A percentile compares a stretch with the other conserved stretches of the same genome.
These are phyloP conservation scores for Vannuccia rotundouncinata DNA, from an alignment of 2,888 invertebrate species.

Conservation along the genomic window DNA sequence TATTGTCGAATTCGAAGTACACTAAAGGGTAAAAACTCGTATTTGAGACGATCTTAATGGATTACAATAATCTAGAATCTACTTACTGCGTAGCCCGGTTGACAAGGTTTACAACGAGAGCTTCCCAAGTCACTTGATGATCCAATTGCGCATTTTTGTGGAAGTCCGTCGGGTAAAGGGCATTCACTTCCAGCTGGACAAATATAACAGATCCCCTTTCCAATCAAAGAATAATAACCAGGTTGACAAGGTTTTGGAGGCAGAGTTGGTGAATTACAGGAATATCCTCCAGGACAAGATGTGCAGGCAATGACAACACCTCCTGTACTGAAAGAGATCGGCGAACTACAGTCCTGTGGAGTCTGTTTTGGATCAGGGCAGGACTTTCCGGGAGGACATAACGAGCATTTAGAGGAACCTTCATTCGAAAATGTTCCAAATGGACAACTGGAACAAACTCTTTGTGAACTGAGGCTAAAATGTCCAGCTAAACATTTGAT, in stretches of 20 bases:
- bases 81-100: not conserved
- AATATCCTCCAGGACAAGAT: not conserved
- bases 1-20: not conserved
- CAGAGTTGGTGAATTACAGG: not conserved
- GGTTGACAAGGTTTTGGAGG: not conserved
- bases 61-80: not conserved
- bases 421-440: conserved; percentile 40
- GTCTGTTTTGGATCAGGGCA: conserved; percentile 43
- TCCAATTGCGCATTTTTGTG: not conserved
- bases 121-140: not conserved
- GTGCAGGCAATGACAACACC: not conserved
- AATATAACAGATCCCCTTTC: not conserved
- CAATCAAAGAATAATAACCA: not conserved
- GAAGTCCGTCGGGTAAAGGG: not conserved
- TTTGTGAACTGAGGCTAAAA: conserved; percentile 43
- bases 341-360: not conserved
- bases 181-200: not conserved
- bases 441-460: conserved; percentile 41
- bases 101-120: not conserved
- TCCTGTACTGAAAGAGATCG: not conserved
- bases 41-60: not conserved
- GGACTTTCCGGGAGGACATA: conserved; percentile 49
- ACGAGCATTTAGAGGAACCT: conserved; percentile 45
- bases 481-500: conserved; percentile 45
- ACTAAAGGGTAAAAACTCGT: not conserved